Evolutionary conservation across 1,140 invertebrate species (phyloP).

Genomic region (Steinernema khuongi): DNA sequence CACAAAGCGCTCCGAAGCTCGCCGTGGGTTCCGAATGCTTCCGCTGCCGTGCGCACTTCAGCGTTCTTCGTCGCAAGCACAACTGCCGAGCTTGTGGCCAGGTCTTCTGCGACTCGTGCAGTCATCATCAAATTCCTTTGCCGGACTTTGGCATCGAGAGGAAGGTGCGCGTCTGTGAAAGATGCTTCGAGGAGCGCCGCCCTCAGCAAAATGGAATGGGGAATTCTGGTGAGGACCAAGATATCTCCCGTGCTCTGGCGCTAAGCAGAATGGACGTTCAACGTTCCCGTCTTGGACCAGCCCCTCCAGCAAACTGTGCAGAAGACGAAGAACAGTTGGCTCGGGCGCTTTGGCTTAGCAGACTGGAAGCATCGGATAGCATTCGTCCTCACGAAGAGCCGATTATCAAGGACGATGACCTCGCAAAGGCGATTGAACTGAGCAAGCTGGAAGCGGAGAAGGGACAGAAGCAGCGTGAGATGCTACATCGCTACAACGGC

Average conservation of each 20-base stretch:
- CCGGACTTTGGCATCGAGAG: constrained; percentile 99
- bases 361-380: too few relatives aligned
- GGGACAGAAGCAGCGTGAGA: constrained; percentile 22
- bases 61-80: constrained; percentile 65
- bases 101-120: constrained; percentile 90
- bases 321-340: constrained; percentile 95
- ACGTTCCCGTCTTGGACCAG: too few relatives aligned
- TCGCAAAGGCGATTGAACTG: constrained; percentile 84
- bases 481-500: not conserved
- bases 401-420: too few relatives aligned
- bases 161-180: constrained; percentile 81
- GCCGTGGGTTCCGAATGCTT: constrained; percentile 82
- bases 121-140: constrained; percentile 78
- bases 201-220: constrained; percentile 16
- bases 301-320: constrained; percentile 64
- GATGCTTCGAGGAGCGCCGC: constrained; percentile 71
- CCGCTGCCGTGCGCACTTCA: constrained; percentile 37
- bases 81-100: constrained; percentile 95
- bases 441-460: constrained; percentile 80
- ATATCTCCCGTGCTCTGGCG: constrained; percentile 22
- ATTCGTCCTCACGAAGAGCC: too few relatives aligned
- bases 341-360: too few relatives aligned
- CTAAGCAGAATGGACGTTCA: constrained; percentile 22
- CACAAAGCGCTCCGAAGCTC: constrained; percentile 93
- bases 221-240: too few relatives aligned